Evolutionary conservation across 1,140 invertebrate species (phyloP).

Genomic region (Atta colombica): DNA sequence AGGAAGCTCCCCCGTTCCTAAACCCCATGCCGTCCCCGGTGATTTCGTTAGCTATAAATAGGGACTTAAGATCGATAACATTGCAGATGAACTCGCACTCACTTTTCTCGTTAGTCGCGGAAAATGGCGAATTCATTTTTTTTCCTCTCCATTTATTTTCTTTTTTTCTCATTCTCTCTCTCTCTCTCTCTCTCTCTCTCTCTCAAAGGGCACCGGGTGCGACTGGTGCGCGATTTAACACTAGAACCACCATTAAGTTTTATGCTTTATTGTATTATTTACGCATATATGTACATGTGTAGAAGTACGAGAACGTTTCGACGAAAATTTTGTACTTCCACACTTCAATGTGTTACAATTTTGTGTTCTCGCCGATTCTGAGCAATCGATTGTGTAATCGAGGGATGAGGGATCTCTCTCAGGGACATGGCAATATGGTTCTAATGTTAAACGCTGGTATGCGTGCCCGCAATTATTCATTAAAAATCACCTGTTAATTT

Average conservation of each 20-base stretch:
- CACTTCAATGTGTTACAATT: neutral
- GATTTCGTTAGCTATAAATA: slow-evolving; percentile 52
- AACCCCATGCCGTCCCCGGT: neutral
- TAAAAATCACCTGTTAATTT: neutral
- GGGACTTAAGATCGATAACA: slow-evolving; percentile 41
- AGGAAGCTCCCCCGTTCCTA: neutral
- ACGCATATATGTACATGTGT: neutral
- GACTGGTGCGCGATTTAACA: slow-evolving; percentile 19
- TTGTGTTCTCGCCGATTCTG: neutral
- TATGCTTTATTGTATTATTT: neutral
- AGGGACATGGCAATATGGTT: slow-evolving; percentile 2
- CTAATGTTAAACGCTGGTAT: slow-evolving; percentile 15
- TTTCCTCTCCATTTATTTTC: neutral
- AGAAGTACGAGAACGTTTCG: neutral
- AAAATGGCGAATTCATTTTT: neutral
- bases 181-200: neutral
- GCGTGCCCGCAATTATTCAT: slow-evolving; percentile 3
- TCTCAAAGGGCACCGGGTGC: neutral
- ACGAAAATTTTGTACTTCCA: neutral
- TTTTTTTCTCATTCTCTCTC: neutral
- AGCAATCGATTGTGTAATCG: neutral
- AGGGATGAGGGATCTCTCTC: neutral
- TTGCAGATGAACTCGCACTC: slow-evolving; percentile 14
- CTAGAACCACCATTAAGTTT: neutral
- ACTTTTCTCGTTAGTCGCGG: neutral